Conservation (phyloP, 2,113 vertebrate genomes). For the Pseudonaja textilis region DNA sequence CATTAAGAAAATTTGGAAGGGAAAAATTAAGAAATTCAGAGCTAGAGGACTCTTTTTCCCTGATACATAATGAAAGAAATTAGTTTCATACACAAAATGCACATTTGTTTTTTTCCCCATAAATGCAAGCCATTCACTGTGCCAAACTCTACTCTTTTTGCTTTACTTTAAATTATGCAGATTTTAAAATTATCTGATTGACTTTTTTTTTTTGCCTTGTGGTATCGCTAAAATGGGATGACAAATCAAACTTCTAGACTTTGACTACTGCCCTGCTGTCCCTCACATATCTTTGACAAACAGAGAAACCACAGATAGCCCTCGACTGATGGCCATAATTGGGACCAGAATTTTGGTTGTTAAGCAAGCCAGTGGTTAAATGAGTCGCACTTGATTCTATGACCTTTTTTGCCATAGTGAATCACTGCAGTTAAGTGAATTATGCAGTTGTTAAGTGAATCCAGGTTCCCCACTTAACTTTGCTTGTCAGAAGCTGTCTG, state of each 20-base stretch:
- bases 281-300: background rate
- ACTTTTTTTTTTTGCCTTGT: background rate
- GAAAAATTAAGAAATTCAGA: background rate
- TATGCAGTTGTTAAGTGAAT: background rate
- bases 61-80: background rate
- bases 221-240: background rate
- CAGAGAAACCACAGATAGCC: background rate
- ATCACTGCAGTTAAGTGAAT: background rate
- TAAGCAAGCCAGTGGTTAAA: background rate
- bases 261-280: background rate
- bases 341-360: background rate
- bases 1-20: background rate
- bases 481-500: background rate
- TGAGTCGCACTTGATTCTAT: background rate
- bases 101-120: background rate
- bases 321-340: background rate
- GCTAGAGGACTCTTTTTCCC: background rate
- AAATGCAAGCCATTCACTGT: background rate
- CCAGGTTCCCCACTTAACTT: background rate
- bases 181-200: background rate
- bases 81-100: background rate
- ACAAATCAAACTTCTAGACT: background rate
- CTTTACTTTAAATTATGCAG: background rate
- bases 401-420: background rate
- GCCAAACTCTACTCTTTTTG: background rate